Evolutionary conservation across 1,140 invertebrate genomes (phyloP), one percentile per base, ranked within the genome.

Genomic region (Pachyrhynchus sulphureomaculatus): DNA sequence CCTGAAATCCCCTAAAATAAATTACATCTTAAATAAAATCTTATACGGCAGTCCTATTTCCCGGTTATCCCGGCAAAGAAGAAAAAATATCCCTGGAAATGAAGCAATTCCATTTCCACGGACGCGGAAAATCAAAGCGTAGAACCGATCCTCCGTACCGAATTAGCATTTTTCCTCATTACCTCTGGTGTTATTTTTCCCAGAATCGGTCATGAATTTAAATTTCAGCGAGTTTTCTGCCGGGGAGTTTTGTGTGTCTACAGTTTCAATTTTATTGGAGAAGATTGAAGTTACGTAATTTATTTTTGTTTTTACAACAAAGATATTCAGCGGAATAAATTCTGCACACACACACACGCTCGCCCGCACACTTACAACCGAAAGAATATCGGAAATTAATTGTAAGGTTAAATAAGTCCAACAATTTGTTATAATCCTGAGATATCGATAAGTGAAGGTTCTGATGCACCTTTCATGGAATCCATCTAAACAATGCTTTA

Each of bases 161-260:
- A 60, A 60, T 60, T 60, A 60, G 58, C 58, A 60, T 60, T 60
- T 60, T 60, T 60, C 58, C 48, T 52, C 58, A 60, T 60, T 60
- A 60, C 47, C 34, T 42, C 48, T 26, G 41, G 29, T 57, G 54
- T 34, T 36, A 60, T 60, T 60, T 60, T 60, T 60, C 47, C 47
- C 48, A 26, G 47, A 32, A 15, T 18, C 33, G 36, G 39, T 20
- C 37, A 44, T 53, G 58, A 60, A 60, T 60, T 60, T 53, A 34
- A 60, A 60, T 60, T 60, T 60, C 32, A 20, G n/a, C 17, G 41
- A 18, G 41, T 44, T 44, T n/a, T 44, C 62, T 67, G 60, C 54
- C 60, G 59, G 63, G 56, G 55, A 61, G 55, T 33, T 29, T 20
- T 62, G 54, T 34, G 33, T 8, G 24, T 26, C 24, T 6, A 29